These are phyloP conservation scores for Thyatira batis DNA, from an alignment of 2,888 invertebrate species.

Conservation along the genomic window DNA sequence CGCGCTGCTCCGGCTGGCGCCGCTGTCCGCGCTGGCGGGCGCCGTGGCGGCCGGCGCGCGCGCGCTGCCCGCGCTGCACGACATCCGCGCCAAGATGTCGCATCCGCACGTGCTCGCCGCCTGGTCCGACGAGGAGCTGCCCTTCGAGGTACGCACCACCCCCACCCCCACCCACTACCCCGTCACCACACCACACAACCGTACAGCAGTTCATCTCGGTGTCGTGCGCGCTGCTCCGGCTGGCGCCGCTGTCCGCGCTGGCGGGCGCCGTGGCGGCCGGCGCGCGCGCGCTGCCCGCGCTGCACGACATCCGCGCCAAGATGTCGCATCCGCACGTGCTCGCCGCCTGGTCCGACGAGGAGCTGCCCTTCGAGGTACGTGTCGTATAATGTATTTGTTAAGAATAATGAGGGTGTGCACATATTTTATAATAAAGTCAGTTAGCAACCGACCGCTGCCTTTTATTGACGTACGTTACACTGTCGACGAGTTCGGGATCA, in stretches of 20 bases:
- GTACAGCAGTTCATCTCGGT: too few relatives aligned
- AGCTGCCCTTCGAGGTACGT: conserved; percentile 91
- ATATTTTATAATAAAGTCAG: too few relatives aligned
- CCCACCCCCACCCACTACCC: background rate
- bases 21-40: conserved; percentile 89
- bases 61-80: conserved; percentile 96
- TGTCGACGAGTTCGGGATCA: too few relatives aligned
- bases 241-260: conserved; percentile 88
- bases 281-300: conserved; percentile 95
- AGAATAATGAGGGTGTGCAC: too few relatives aligned
- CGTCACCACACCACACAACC: background rate
- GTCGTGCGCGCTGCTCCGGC: conserved; percentile 94
- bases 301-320: conserved; percentile 90
- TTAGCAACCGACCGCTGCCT: too few relatives aligned
- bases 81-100: conserved; percentile 85
- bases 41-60: conserved; percentile 96
- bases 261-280: conserved; percentile 97
- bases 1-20: conserved; percentile 91
- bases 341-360: conserved; percentile 98
- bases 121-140: conserved; percentile 98
- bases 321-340: conserved; percentile 86
- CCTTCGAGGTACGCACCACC: conserved; percentile 88
- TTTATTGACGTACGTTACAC: too few relatives aligned
- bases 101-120: conserved; percentile 90
- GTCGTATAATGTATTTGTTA: too few relatives aligned